Base-by-base conservation (phyloP, 2,797 vertebrate species). In the Neostethus bicornis region DNA sequence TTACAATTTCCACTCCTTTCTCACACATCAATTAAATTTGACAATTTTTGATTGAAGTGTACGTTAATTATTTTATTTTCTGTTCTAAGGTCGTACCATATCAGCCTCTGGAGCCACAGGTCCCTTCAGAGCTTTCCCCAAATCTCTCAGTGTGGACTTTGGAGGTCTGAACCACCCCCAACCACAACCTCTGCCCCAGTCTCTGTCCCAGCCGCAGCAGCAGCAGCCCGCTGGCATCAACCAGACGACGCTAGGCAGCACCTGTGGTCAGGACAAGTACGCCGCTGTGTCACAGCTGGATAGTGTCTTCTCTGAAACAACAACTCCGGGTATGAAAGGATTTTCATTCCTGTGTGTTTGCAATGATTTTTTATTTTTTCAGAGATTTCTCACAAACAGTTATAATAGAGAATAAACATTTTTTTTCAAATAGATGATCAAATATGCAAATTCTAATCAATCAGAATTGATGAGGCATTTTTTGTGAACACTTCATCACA, bases 131-230 rank as follows among this genome's bases (percentile, higher is more conserved):
- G 83, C 87, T 62, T 92, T 93, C 53, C 91, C 91, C 51, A 93
- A 93, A 74, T 93, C 92, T 13, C 73, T 92, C 65, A 93, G 92
- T 60, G 84, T 92, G 60, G 92, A 93, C 79, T 93, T 93, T 0
- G 91, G 92, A 19, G 90, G 91, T 23, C 77, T 92, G 58, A 77
- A 26, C 53, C 87, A 90, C n/a, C 65, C 83, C 17, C 86, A 82
- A 19, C 53, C 43, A 11, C 83, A 79, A 49, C 14, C 65, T 9
- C 66, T 79, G 66, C 69, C 83, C n/a, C 86, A 87, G 51, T 82
- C 84, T 35, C 62, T 78, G 55, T 83, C 79, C 25, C 83, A 81
- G 52, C 79, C 61, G 24, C 72, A 67, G 24, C 65, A 64, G 23
- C 77, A 73, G 46, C 73, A 52, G 48, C 39, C 71, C 0, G 73